Percentiles rank a stretch among this genome's conserved stretches.
Conservation (phyloP, 64 coral and sea anemone species). For the Stichodactyla helianthus region DNA sequence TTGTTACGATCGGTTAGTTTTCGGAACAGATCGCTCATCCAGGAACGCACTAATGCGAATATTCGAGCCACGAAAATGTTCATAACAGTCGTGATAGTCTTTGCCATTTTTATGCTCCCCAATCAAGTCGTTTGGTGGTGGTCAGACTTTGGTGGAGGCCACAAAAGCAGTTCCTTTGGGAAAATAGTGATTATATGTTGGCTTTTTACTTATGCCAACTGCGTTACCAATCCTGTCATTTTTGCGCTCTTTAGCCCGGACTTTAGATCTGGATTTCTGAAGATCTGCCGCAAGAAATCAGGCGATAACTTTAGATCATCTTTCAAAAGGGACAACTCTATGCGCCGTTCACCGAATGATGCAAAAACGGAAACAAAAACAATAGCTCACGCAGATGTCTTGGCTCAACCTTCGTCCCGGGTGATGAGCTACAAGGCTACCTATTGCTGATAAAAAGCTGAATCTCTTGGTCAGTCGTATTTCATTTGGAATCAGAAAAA, state of each 20-base stretch:
- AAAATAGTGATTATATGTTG: constrained; percentile 42
- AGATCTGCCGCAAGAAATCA: background rate
- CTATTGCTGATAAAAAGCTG: background rate
- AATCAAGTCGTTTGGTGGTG: constrained; percentile 67
- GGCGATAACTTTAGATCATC: background rate
- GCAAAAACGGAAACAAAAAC: background rate
- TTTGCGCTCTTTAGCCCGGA: constrained; percentile 55
- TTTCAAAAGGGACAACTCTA: background rate
- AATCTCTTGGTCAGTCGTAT: background rate
- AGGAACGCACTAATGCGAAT: constrained; percentile 16
- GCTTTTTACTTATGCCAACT: constrained; percentile 58
- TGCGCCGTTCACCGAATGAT: background rate
- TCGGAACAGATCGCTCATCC: background rate
- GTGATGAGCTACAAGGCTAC: background rate
- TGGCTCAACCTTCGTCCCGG: background rate
- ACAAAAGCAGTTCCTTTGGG: constrained; percentile 18
- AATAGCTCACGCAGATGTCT: background rate
- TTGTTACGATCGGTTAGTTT: constrained; percentile 11
- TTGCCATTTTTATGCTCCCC: constrained; percentile 57
- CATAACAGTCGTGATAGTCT: constrained; percentile 36
- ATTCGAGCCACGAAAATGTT: constrained; percentile 56
- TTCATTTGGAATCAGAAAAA: background rate
- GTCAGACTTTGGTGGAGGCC: constrained; percentile 58
- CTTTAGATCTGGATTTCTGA: constrained; percentile 42
- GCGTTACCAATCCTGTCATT: constrained; percentile 49